Percentiles rank a stretch among this genome's conserved stretches.
These are phyloP conservation scores for Oryzias dopingdopingensis DNA, from an alignment of 2,797 vertebrate species.

Conservation along the genomic window DNA sequence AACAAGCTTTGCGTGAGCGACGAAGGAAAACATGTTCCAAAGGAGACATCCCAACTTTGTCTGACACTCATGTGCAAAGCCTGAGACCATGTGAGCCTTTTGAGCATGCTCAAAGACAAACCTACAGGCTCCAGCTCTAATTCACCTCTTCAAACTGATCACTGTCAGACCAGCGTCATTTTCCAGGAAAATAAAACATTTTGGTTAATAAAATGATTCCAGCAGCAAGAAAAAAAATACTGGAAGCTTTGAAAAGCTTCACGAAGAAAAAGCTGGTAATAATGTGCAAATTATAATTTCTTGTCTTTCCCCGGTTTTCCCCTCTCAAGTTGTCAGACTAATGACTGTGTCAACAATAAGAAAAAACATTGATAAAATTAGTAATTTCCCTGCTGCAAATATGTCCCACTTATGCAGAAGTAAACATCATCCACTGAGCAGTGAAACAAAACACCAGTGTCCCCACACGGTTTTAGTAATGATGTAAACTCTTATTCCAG, in stretches of 20 bases:
- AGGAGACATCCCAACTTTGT: slow-evolving; percentile 37
- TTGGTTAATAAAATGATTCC: slow-evolving; percentile 46
- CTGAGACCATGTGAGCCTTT: slow-evolving; percentile 48
- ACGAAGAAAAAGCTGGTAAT: slow-evolving; percentile 45
- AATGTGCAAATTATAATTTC: slow-evolving; percentile 38
- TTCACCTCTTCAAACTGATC: slow-evolving; percentile 19
- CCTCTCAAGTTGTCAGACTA: slow-evolving; percentile 30
- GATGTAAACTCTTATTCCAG: slow-evolving; percentile 21
- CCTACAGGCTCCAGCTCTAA: slow-evolving; percentile 15
- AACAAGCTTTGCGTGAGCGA: slow-evolving; percentile 5
- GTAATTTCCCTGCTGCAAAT: slow-evolving; percentile 40
- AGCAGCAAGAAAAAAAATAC: slow-evolving; percentile 32
- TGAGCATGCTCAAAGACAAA: slow-evolving; percentile 34
- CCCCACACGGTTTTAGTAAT: slow-evolving; percentile 19
- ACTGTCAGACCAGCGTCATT: slow-evolving; percentile 13
- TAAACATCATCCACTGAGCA: slow-evolving; percentile 41
- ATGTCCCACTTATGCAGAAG: slow-evolving; percentile 31
- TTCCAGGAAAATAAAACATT: slow-evolving; percentile 57
- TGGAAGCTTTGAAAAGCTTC: slow-evolving; percentile 30
- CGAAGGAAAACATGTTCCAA: slow-evolving; percentile 40
- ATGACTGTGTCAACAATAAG: slow-evolving; percentile 19
- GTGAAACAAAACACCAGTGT: slow-evolving; percentile 31
- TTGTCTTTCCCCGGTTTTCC: slow-evolving; percentile 40
- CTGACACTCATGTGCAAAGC: slow-evolving; percentile 57
- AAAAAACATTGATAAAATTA: slow-evolving; percentile 23